Evolutionary conservation across 2,797 vertebrate genomes (phyloP), one percentile per base, ranked within the genome.

Genomic region (Sebastes hubbsi): DNA sequence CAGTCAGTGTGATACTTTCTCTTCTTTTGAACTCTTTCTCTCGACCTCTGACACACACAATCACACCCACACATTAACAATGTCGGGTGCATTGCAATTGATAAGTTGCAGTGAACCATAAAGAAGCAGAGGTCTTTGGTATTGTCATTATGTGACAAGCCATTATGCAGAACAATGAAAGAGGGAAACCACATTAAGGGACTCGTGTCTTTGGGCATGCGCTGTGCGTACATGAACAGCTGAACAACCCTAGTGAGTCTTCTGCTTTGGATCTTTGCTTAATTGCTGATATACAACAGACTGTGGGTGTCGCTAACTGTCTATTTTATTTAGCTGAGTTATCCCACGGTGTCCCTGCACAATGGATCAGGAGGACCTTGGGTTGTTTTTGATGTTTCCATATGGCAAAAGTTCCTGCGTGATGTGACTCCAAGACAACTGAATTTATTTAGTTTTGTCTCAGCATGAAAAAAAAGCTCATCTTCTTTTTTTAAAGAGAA

Each of bases 61-160:
- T 27, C 22, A 30, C 4, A 32, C 38, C 8, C 46, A 62, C 71
- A 72, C 62, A 72, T 9, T 14, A 22, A 42, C 61, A 81, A 46
- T 29, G 49, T 34, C 0, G 4, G 58, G 61, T 69, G 30, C 38
- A n/a, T 55, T 60, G 34, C 78, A 77, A 61, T 78, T 90, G 84
- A 86, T 81, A 83, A 86, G 79, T 71, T 67, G 65, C 78, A 72
- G 30, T 82, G 75, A 77, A 80, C 42, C 77, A 72, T 67, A 80
- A 42, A 78, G 75, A 78, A 80, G 72, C 74, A 66, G 78, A 81
- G 34, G 70, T 72, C 81, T 49, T 56, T 25, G 46, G 55, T 80
- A 61, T 55, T 42, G 20, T 24, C 59, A 46, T 18, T 46, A 36
- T 85, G 63, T 74, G 81, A 79, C 62, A 66, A 76, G 60, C 18